Percentiles rank a stretch among this genome's conserved stretches.
Evolutionary conservation across 2,113 vertebrate species (phyloP).

Genomic region (Mionectes macconnelli): DNA sequence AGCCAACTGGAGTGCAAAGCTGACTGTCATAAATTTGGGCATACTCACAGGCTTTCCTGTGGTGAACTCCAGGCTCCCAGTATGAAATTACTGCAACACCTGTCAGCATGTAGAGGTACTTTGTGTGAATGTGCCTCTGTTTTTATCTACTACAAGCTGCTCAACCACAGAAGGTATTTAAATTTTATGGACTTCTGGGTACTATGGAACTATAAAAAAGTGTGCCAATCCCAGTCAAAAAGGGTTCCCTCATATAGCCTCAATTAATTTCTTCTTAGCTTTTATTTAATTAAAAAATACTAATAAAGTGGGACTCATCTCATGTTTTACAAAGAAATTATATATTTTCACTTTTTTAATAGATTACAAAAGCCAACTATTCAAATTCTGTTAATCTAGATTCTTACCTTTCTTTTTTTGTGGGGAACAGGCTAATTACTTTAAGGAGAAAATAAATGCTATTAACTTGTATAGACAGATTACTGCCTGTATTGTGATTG

Average conservation of each 20-base stretch:
- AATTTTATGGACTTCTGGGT: slow-evolving; percentile 26
- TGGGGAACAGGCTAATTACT: not conserved
- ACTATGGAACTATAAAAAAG: not conserved
- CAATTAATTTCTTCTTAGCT: not conserved
- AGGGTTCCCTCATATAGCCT: not conserved
- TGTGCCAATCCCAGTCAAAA: not conserved
- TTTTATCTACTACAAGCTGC: not conserved
- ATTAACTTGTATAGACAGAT: not conserved
- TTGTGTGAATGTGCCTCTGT: not conserved
- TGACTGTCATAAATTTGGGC: slow-evolving; percentile 14
- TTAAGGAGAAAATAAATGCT: not conserved
- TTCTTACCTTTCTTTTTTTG: not conserved
- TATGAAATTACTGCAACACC: slow-evolving; percentile 48
- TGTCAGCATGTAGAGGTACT: slow-evolving; percentile 16
- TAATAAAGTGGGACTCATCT: not conserved
- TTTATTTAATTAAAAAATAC: not conserved
- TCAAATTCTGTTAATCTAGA: not conserved
- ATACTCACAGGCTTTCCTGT: slow-evolving; percentile 25
- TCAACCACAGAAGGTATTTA: not conserved
- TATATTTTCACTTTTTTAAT: not conserved
- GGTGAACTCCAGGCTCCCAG: slow-evolving; percentile 25
- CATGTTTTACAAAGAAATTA: not conserved
- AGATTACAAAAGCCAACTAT: not conserved
- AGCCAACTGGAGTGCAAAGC: slow-evolving; percentile 15
- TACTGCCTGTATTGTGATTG: not conserved